Evolutionary conservation across 2,888 invertebrate genomes (phyloP).

Genomic region (Epinotia ramella): DNA sequence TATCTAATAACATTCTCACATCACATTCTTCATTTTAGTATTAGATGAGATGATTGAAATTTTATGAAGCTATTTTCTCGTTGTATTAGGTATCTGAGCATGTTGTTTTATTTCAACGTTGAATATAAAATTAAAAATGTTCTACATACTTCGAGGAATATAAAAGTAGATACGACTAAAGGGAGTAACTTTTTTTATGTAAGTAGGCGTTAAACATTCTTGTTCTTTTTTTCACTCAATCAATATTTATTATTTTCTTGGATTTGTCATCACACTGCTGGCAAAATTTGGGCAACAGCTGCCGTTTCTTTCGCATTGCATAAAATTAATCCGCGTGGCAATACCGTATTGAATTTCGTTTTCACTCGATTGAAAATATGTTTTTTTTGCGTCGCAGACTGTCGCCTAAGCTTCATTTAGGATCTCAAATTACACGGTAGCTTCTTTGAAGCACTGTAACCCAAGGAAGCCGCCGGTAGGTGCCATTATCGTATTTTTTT

Average conservation of each 20-base stretch:
- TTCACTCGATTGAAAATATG: conserved; percentile 75
- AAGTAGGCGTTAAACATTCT: neutral
- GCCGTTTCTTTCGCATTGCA: conserved; percentile 78
- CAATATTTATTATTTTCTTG: neutral
- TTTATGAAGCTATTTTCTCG: conserved; percentile 69
- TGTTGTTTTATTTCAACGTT: conserved; percentile 42
- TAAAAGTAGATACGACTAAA: conserved; percentile 9
- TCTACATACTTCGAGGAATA: conserved; percentile 17
- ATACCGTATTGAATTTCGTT: conserved; percentile 80
- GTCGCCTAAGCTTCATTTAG: conserved; percentile 80
- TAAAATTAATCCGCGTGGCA: conserved; percentile 81
- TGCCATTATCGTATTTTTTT: conserved; percentile 54
- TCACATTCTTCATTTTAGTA: conserved; percentile 57
- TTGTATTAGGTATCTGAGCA: conserved; percentile 58
- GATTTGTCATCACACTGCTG: conserved; percentile 62
- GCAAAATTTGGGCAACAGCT: conserved; percentile 78
- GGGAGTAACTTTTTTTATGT: neutral
- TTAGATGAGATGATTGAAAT: conserved; percentile 58
- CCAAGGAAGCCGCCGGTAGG: conserved; percentile 65
- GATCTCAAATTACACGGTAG: conserved; percentile 81
- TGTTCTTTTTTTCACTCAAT: neutral
- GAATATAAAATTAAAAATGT: conserved; percentile 48
- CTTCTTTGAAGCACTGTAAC: conserved; percentile 74
- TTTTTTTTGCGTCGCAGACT: conserved; percentile 75
- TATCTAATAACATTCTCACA: conserved; percentile 47